A percentile compares a stretch with the other conserved stretches of the same genome.
phyloP scores from a whole-genome alignment of 2,888 invertebrate genomes.

The Dermolepida albohirtum region DNA sequence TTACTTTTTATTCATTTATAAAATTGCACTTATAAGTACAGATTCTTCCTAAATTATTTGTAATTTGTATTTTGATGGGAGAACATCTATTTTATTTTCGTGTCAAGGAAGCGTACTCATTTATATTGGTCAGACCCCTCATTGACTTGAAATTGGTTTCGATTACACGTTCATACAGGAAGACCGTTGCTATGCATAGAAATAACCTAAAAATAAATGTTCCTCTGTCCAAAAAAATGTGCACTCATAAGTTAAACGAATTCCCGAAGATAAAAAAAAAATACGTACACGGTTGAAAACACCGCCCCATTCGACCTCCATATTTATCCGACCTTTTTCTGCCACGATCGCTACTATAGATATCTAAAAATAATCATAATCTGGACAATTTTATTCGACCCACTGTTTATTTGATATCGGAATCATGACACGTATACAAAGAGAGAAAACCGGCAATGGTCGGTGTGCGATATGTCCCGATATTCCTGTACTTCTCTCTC shows the following conservation, averaged over 20 bases:
- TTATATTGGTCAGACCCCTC: no score
- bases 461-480: constrained; percentile 27
- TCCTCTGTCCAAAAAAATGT: constrained; percentile 13
- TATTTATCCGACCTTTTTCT: constrained; percentile 30
- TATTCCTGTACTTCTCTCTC: constrained; percentile 15
- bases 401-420: constrained; percentile 39
- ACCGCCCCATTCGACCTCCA: constrained; percentile 28
- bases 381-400: constrained; percentile 39
- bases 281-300: constrained; percentile 13
- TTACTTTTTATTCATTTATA: no score
- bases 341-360: constrained; percentile 29
- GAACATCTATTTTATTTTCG: no score
- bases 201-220: constrained; percentile 14
- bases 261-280: constrained; percentile 31
- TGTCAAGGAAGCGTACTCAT: no score
- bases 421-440: constrained; percentile 39
- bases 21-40: no score
- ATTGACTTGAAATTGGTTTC: constrained; percentile 22
- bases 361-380: constrained; percentile 39
- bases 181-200: constrained; percentile 19
- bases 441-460: constrained; percentile 19
- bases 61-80: no score
- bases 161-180: constrained; percentile 9
- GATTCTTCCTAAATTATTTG: no score
- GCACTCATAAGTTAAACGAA: constrained; percentile 26